phyloP scores from a whole-genome alignment of 2,888 invertebrate genomes.

The Drosophila rubida region DNA sequence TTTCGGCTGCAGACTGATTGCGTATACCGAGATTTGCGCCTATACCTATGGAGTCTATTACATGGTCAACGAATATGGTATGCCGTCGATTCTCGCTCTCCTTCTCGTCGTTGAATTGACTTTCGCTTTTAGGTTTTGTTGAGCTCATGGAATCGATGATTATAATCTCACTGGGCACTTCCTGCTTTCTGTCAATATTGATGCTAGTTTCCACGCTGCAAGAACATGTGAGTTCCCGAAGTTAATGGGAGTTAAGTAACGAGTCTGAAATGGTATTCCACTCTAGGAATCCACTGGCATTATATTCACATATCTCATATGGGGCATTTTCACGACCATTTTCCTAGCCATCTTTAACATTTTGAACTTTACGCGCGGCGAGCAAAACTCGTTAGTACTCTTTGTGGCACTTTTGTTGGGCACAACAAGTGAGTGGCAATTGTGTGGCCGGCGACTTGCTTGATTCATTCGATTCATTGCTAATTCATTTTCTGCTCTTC shows the following conservation, averaged over 20 bases:
- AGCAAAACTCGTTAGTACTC: fast-evolving
- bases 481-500: neutral
- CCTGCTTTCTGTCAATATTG: slow-evolving; percentile 28
- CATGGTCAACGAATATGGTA: neutral
- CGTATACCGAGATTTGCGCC: slow-evolving; percentile 21
- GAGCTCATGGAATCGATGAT: slow-evolving; percentile 35
- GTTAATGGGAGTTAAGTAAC: neutral
- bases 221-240: slow-evolving; percentile 33
- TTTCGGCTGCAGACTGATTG: slow-evolving; percentile 38
- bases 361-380: neutral
- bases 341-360: slow-evolving; percentile 28
- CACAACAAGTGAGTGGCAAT: slow-evolving; percentile 40
- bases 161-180: slow-evolving; percentile 27
- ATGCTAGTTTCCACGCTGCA: slow-evolving; percentile 47
- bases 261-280: neutral
- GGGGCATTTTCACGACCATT: slow-evolving; percentile 38
- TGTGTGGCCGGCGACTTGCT: neutral
- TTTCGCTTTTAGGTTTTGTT: slow-evolving; percentile 29
- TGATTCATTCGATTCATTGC: neutral
- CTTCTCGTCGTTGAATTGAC: neutral
- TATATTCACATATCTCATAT: slow-evolving; percentile 43
- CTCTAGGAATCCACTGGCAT: slow-evolving; percentile 51
- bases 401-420: slow-evolving; percentile 19
- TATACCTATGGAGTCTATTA: slow-evolving; percentile 24
- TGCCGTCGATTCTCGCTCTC: neutral